Evolutionary conservation across 2,888 invertebrate species (phyloP).

Genomic region (Drosophila pseudotalamancana): DNA sequence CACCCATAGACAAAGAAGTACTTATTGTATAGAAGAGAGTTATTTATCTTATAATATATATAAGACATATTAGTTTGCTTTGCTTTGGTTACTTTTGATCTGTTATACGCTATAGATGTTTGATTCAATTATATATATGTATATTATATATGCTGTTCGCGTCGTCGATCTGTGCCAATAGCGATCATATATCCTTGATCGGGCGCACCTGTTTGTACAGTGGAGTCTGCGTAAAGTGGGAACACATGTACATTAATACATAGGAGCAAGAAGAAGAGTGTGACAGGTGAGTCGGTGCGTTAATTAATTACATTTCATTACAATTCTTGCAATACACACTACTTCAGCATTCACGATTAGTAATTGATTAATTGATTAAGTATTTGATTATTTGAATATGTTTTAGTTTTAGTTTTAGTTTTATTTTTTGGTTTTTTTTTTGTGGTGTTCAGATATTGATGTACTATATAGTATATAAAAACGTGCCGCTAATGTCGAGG

Average conservation of each 20-base stretch:
- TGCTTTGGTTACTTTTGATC: conserved; percentile 14
- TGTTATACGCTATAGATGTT: not conserved
- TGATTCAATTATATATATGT: conserved; percentile 23
- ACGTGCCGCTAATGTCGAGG: conserved; percentile 51
- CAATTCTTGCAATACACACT: conserved; percentile 55
- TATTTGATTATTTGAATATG: conserved; percentile 16
- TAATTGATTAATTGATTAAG: conserved; percentile 23
- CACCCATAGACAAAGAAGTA: conserved; percentile 39
- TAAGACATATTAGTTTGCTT: not conserved
- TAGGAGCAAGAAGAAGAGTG: conserved; percentile 35
- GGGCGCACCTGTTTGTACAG: conserved; percentile 52
- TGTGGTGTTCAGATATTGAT: not conserved
- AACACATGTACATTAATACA: conserved; percentile 36
- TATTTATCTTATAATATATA: conserved; percentile 6
- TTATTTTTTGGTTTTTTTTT: conserved; percentile 2
- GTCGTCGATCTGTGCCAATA: conserved; percentile 81
- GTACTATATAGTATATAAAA: conserved; percentile 10
- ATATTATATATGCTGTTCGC: conserved; percentile 27
- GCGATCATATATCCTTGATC: conserved; percentile 72
- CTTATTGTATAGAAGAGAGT: conserved; percentile 18
- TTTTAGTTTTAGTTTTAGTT: not conserved
- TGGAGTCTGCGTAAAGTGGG: conserved; percentile 55
- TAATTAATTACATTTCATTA: conserved; percentile 14
- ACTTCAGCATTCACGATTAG: conserved; percentile 44
- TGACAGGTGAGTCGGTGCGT: conserved; percentile 52